Percentiles rank a stretch among this genome's conserved stretches.
Evolutionary conservation across 2,113 vertebrate species (phyloP).

Genomic region (Mystacornis crossleyi): DNA sequence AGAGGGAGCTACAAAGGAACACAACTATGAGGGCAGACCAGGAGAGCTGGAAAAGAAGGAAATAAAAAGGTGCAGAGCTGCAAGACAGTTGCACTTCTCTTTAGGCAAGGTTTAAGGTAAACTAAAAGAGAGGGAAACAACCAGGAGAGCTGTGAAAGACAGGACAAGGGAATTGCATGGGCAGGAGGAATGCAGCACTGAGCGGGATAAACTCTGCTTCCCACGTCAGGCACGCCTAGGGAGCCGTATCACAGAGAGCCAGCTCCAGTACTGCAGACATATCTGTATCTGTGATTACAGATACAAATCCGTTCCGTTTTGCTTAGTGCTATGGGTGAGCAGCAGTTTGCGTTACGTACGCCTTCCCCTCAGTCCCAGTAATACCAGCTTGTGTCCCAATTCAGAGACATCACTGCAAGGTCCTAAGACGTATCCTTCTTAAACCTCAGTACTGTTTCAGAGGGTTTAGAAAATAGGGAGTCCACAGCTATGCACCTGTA

Average conservation of each 20-base stretch:
- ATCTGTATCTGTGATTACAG: fast-evolving
- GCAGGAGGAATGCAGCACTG: background rate
- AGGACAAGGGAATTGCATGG: background rate
- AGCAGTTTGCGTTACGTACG: fast-evolving
- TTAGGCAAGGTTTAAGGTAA: background rate
- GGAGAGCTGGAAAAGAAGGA: background rate
- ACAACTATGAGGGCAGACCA: fast-evolving
- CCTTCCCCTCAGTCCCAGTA: background rate
- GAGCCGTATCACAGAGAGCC: fast-evolving
- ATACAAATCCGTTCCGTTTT: background rate
- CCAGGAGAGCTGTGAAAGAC: background rate
- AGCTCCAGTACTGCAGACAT: fast-evolving
- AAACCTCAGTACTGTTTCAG: background rate
- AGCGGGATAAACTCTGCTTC: background rate
- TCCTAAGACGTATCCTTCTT: fast-evolving
- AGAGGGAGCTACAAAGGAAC: no score
- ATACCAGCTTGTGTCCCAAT: background rate
- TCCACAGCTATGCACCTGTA: background rate
- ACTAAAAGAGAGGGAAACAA: background rate
- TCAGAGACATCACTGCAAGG: background rate
- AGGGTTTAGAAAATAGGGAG: background rate
- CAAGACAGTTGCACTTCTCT: background rate
- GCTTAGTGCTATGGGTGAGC: background rate
- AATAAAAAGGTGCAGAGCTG: background rate
- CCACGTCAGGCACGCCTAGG: fast-evolving